Evolutionary conservation across 2,113 vertebrate genomes (phyloP), one percentile per base, ranked within the genome.

Genomic region (Hemibagrus wyckioides): DNA sequence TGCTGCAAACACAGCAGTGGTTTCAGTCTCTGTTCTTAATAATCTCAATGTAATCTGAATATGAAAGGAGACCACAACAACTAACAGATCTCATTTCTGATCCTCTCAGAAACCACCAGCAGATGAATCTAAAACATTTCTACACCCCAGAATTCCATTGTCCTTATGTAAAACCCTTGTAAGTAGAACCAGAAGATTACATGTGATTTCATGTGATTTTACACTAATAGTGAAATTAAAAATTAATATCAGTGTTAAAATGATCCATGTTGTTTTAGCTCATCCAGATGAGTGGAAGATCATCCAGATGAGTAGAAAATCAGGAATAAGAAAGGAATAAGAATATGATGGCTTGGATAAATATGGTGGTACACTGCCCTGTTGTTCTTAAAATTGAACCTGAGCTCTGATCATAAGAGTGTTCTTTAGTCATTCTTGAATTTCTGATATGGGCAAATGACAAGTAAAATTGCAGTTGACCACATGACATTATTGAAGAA

Each of bases 31-130:
- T 76, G 28, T 21, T 44, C 59, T 30, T 59, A 28, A 80, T 48
- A 15, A 54, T 28, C 23, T 36, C 67, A n/a, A 80, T 54, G 67
- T 28, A 80, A 50, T 65, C 56, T 79, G 17, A 84, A 67, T 57
- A 19, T 13, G 30, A 41, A 52, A 39, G 4, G 48, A 67, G 44
- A 67, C 85, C 85, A 79, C 75, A 86, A 80, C 75, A 86, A 86
- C 57, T 39, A 23, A 52, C 41, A 63, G 73, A 52, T 15, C 30
- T 79, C 44, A 69, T 50, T 30, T 83, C 17, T 23, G 8, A 8
- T 30, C 33, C 23, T 75, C 11, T 44, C 10, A 25, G 39, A 28
- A 44, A 44, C 39, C 39, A 23, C 56, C 56, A 57, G 56, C 1
- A 11, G 73, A 7, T n/a, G 10, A 57, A 30, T 48, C 36, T 63